Evolutionary conservation across 2,888 invertebrate genomes (phyloP).

Genomic region (Bembecia ichneumoniformis): DNA sequence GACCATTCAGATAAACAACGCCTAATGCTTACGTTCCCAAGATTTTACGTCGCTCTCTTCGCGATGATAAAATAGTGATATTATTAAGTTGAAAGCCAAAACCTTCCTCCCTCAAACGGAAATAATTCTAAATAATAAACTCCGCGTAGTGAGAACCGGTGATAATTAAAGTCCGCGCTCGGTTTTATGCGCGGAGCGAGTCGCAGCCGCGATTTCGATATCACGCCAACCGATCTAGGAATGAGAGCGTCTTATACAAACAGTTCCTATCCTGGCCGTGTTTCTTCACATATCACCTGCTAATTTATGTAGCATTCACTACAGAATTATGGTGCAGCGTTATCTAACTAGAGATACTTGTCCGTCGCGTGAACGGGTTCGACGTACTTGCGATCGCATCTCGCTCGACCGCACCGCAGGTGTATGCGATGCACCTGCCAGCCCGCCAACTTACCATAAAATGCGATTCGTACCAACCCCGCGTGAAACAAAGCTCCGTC

Average conservation of each 20-base stretch:
- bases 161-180: conserved; percentile 10
- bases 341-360: conserved; percentile 47
- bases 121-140: not conserved
- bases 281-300: conserved; percentile 48
- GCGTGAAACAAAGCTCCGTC: conserved; percentile 50
- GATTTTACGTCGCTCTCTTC: conserved; percentile 1
- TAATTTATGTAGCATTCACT: conserved; percentile 56
- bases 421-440: conserved; percentile 64
- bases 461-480: conserved; percentile 64
- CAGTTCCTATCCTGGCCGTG: conserved; percentile 28
- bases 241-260: conserved; percentile 23
- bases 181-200: conserved; percentile 13
- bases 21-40: not conserved
- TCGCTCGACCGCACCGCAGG: conserved; percentile 64
- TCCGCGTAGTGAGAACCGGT: conserved; percentile 3
- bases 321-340: conserved; percentile 48
- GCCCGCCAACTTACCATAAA: conserved; percentile 68
- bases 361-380: conserved; percentile 39
- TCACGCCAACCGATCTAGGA: conserved; percentile 31
- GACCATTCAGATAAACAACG: conserved; percentile 7
- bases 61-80: not conserved
- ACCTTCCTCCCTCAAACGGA: not conserved
- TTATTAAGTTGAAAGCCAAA: not conserved
- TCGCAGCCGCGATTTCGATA: conserved; percentile 30
- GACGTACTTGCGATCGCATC: conserved; percentile 63